Percentiles rank a stretch among this genome's conserved stretches.
phyloP scores from a whole-genome alignment of 1,140 invertebrate species.

The Bombus breviceps region DNA sequence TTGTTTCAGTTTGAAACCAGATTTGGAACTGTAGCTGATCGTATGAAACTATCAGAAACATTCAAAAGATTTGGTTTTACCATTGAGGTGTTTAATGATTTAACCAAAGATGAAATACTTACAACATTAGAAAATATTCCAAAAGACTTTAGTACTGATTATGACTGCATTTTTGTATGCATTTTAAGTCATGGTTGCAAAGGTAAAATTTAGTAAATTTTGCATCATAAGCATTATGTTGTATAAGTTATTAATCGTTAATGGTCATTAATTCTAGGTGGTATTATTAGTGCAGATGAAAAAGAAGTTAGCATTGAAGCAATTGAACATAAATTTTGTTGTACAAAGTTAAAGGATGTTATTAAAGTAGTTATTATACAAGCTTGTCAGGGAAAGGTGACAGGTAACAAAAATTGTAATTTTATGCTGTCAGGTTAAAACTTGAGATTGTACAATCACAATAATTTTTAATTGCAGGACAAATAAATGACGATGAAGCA shows the following conservation, averaged over 20 bases:
- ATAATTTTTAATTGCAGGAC: conserved; percentile 31
- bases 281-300: conserved; percentile 59
- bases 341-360: conserved; percentile 51
- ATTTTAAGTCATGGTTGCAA: conserved; percentile 70
- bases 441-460: neutral
- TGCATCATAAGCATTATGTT: conserved; percentile 8
- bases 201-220: conserved; percentile 43
- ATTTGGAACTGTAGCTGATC: conserved; percentile 53
- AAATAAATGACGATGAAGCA: neutral
- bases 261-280: conserved; percentile 48
- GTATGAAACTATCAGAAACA: conserved; percentile 52
- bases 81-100: conserved; percentile 24
- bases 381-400: conserved; percentile 65
- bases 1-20: conserved; percentile 59
- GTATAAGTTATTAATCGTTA: conserved; percentile 17
- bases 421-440: neutral
- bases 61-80: conserved; percentile 62
- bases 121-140: conserved; percentile 44
- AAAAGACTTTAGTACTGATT: conserved; percentile 37
- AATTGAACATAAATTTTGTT: conserved; percentile 60
- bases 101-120: conserved; percentile 51
- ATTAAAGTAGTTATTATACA: conserved; percentile 72
- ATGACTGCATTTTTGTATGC: conserved; percentile 67
- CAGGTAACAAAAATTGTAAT: conserved; percentile 46
- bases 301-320: conserved; percentile 50